Base-by-base conservation (phyloP, 2,888 invertebrate genomes). In the Drosophila kokeensis region DNA sequence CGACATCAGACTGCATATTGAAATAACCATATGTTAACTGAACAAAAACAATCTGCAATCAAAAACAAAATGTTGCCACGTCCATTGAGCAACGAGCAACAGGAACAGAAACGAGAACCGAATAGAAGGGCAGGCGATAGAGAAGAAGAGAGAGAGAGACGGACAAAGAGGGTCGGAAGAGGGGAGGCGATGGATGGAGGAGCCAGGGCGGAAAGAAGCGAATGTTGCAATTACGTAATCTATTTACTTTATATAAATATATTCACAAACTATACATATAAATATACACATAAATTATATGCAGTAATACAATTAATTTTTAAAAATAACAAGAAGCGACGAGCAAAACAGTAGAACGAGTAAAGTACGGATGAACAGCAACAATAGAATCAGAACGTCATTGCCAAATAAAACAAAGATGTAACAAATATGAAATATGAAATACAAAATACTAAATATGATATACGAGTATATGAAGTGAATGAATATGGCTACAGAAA, bases 211-310 rank as follows among this genome's bases (percentile, higher is more conserved):
- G 13, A 48, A 27, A 27, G 67, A 82, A 72, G 77, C 71, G 75
- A 73, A 74, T 89, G 78, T 86, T 90, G 83, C 76, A 88, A 84
- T 90, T 90, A 90, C 87, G 89, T 90, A 90, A 90, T 90, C 78
- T 82, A 90, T 90, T 85, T 85, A 85, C 85, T 85, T 85, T 85
- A 90, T 83, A 89, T 73, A 86, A 70, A 76, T 73, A 85, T 69
- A 76, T 72, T 82, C 69, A 78, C 61, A 85, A 69, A 79, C 70
- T 87, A 81, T 87, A 81, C 71, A 81, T 67, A 71, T 72, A 78
- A 75, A 81, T 78, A 65, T 65, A 76, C 63, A 80, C 69, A 80
- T 68, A 75, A 73, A 55, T 65, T 65, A 80, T 76, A 82, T 67
- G 67, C 80, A 79, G 69, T 82, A 82, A 83, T 67, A 76, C 63